A percentile compares a stretch with the other conserved stretches of the same genome.
phyloP scores from a whole-genome alignment of 2,888 invertebrate genomes.

The Drosophila niveifrons region DNA sequence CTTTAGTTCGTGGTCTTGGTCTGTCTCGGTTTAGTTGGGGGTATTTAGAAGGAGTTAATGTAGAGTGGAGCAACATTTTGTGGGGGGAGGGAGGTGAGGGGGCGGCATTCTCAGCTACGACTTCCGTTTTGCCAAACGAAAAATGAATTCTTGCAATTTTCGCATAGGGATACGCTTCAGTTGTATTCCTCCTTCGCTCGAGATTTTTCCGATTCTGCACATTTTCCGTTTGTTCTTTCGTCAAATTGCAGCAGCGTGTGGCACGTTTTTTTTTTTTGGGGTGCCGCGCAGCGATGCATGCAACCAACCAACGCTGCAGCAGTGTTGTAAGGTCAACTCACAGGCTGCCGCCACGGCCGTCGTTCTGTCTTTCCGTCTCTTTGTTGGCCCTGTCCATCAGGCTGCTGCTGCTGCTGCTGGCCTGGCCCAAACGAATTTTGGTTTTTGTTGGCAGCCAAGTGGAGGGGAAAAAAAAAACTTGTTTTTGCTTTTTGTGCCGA shows the following conservation, averaged over 20 bases:
- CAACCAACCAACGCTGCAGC: slow-evolving; percentile 32
- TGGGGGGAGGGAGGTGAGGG: no score
- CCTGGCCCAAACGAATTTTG: slow-evolving; percentile 25
- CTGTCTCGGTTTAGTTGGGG: slow-evolving; percentile 1
- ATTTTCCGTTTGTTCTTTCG: slow-evolving; percentile 13
- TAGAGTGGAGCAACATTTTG: not conserved
- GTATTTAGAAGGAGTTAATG: slow-evolving; percentile 17
- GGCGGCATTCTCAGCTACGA: not conserved
- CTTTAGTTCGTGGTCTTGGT: not conserved
- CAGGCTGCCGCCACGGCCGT: slow-evolving; percentile 5
- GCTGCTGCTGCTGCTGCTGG: no score
- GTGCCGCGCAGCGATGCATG: slow-evolving; percentile 57
- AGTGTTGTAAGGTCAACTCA: slow-evolving; percentile 41
- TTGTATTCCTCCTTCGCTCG: not conserved
- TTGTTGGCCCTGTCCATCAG: slow-evolving; percentile 18
- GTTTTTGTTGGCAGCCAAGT: slow-evolving; percentile 25
- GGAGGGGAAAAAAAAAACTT: slow-evolving; percentile 31
- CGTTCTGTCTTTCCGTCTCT: slow-evolving; percentile 12
- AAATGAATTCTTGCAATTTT: slow-evolving; percentile 34
- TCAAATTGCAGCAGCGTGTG: slow-evolving; percentile 5
- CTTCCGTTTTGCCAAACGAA: slow-evolving; percentile 11
- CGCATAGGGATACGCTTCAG: slow-evolving; percentile 16
- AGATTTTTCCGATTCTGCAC: not conserved
- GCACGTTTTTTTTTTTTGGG: slow-evolving; percentile 21
- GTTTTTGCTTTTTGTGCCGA: slow-evolving; percentile 22